Base-by-base conservation (phyloP, 2,113 vertebrate genomes). In the Astur gentilis region DNA sequence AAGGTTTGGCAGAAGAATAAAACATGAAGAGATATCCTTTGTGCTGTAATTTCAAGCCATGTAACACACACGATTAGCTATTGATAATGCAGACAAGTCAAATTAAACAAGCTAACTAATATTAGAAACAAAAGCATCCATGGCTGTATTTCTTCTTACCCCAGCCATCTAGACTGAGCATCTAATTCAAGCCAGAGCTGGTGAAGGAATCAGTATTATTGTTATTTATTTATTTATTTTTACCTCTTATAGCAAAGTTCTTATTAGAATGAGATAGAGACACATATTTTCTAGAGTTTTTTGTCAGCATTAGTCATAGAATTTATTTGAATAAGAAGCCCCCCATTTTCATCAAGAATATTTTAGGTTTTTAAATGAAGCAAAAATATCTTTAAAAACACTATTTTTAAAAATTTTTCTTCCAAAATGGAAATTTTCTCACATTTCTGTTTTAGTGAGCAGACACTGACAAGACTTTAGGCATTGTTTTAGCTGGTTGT, bases 1-100 rank as follows among this genome's bases (percentile, higher is more conserved):
- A 2, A 92, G 73, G 29, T 67, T 95, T 89, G 85, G 90, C 91
- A 97, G 83, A 94, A 89, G 92, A 92, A 45, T 62, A 94, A 95
- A 78, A 90, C 44, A 38, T 64, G 60, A 17, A 78, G 54, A 77
- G 22, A 65, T 11, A 72, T 85, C 54, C 60, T 96, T 96, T 92
- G 29, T 96, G 60, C 72, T 88, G 32, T 67, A 89, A 84, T 96
- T 95, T 84, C 57, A 90, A 97, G 52, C 85, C 79, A 40, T 29
- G 17, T 54, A 96, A 82, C 65, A 67, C 65, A 84, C 38, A n/a
- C 36, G 71, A 96, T 90, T 92, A 87, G 90, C 76, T 94, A 42
- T 16, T 83, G 88, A 90, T 95, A 94, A 83, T 21, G 38, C 0
- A 6, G 76, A 92, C 55, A 90, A 94, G 75, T 81, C 85, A 87